Evolutionary conservation across 2,888 invertebrate genomes (phyloP).

Genomic region (Kryphioiulus occultus): DNA sequence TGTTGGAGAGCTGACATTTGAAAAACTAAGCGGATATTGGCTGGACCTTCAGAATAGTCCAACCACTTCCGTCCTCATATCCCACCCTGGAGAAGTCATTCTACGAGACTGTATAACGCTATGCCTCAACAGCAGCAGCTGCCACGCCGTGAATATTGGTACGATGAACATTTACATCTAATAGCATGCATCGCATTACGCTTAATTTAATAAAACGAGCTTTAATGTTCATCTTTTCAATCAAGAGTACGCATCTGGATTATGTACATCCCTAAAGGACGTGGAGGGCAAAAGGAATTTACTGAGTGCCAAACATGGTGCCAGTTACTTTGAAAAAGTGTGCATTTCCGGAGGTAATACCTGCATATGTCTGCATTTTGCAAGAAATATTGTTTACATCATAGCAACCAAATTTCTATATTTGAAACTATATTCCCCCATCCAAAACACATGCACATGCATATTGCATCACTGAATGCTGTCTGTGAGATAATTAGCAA

Average conservation of each 20-base stretch:
- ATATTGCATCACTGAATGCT: too few relatives aligned
- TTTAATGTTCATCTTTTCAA: conserved; percentile 49
- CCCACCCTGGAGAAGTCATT: conserved; percentile 62
- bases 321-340: conserved; percentile 63
- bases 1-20: conserved; percentile 63
- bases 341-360: conserved; percentile 61
- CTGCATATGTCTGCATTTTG: too few relatives aligned
- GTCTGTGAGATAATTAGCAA: too few relatives aligned
- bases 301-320: conserved; percentile 60
- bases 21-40: conserved; percentile 61
- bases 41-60: conserved; percentile 54
- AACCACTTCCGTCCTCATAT: conserved; percentile 57
- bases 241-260: conserved; percentile 62
- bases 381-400: too few relatives aligned
- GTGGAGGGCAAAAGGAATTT: conserved; percentile 60
- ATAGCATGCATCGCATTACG: neutral
- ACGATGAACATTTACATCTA: conserved; percentile 53
- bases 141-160: conserved; percentile 62
- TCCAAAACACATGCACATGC: too few relatives aligned
- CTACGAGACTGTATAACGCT: conserved; percentile 63
- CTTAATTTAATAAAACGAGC: neutral
- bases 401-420: too few relatives aligned
- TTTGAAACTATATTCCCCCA: too few relatives aligned
- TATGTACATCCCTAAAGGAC: conserved; percentile 62
- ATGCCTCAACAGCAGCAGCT: conserved; percentile 61